These are phyloP conservation scores for Tyria jacobaeae DNA, from an alignment of 2,888 invertebrate species.

Conservation along the genomic window DNA sequence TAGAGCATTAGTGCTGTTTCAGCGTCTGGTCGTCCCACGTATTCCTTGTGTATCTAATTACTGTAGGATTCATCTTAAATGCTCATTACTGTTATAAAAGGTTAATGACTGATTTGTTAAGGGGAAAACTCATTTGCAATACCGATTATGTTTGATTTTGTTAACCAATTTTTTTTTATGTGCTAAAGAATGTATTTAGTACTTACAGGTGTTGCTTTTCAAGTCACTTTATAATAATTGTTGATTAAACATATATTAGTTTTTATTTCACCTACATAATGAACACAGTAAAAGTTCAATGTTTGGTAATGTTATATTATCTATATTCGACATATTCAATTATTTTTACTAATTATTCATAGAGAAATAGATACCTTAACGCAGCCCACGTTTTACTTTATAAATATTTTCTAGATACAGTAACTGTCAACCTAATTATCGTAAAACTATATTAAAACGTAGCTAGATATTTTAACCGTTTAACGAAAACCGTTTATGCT, in stretches of 20 bases:
- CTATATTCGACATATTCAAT: no score
- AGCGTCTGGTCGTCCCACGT: conserved; percentile 68
- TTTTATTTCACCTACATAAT: no score
- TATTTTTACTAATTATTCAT: no score
- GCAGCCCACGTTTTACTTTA: background rate
- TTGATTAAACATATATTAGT: no score
- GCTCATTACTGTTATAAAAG: conserved; percentile 30
- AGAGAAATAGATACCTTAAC: no score
- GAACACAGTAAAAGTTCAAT: no score
- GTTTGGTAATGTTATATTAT: no score
- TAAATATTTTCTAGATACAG: background rate
- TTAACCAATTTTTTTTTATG: no score
- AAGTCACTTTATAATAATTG: no score
- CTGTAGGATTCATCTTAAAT: conserved; percentile 30
- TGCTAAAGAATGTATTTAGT: background rate
- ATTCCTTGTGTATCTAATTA: conserved; percentile 39
- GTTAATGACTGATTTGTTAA: conserved; percentile 35
- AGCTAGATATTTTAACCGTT: conserved; percentile 16
- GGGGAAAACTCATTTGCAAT: background rate
- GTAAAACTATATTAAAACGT: background rate
- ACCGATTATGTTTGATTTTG: no score
- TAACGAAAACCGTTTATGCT: conserved; percentile 6
- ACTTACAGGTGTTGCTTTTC: no score
- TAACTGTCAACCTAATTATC: background rate
- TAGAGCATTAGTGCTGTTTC: conserved; percentile 60